Evolutionary conservation across 2,113 vertebrate species (phyloP).

Genomic region (Dasyprocta punctata): DNA sequence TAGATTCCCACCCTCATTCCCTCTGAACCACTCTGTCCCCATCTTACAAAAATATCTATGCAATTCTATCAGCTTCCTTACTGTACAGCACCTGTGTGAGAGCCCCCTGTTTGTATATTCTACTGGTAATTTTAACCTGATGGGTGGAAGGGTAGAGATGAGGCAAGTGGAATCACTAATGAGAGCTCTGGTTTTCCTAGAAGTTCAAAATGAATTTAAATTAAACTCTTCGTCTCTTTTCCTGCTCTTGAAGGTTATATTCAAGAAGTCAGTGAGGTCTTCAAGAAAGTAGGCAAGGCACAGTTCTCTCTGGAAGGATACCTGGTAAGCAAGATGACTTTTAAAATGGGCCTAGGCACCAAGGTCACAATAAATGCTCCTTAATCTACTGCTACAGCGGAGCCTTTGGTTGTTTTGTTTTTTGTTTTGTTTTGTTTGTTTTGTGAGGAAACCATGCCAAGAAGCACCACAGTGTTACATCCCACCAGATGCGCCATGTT

Average conservation of each 20-base stretch:
- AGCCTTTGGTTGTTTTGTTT: background rate
- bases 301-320: background rate
- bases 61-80: background rate
- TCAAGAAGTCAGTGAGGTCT: conserved; percentile 15
- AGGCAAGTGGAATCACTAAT: background rate
- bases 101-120: background rate
- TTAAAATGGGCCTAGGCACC: background rate
- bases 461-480: accelerated
- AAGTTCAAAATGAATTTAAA: conserved; percentile 61
- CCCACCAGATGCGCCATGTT: background rate
- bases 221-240: conserved; percentile 21
- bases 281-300: background rate
- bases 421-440: background rate
- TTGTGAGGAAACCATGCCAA: background rate
- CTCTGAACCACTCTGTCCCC: background rate
- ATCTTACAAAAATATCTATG: background rate
- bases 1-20: background rate
- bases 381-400: background rate
- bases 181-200: background rate
- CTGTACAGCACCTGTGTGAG: background rate
- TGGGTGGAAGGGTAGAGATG: background rate
- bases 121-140: background rate
- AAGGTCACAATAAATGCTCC: background rate
- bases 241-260: conserved; percentile 28
- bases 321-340: background rate